Evolutionary conservation across 2,888 invertebrate genomes (phyloP).

Genomic region (Hipparchia sbordonii): DNA sequence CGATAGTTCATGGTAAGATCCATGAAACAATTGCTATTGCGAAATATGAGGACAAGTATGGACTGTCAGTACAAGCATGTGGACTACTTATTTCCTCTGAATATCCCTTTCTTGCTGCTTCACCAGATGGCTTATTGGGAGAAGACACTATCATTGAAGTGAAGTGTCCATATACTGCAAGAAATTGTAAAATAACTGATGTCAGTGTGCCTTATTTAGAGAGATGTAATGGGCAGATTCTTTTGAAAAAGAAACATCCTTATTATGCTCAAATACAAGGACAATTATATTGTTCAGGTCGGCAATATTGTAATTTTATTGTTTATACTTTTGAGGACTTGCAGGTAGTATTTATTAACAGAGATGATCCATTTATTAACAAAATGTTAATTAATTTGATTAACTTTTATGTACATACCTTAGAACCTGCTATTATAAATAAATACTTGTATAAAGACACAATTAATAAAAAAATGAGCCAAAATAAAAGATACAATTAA

Average conservation of each 20-base stretch:
- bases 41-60: conserved; percentile 10
- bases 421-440: too few species aligned
- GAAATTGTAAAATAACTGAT: conserved; percentile 5
- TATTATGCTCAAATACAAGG: conserved; percentile 33
- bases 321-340: conserved; percentile 29
- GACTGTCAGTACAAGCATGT: background rate
- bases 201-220: conserved; percentile 10
- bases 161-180: conserved; percentile 15
- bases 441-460: too few species aligned
- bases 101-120: conserved; percentile 12
- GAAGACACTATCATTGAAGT: conserved; percentile 12
- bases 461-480: too few species aligned
- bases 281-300: conserved; percentile 34
- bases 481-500: too few species aligned
- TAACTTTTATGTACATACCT: too few species aligned
- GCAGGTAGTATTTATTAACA: too few species aligned
- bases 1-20: conserved; percentile 11
- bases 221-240: background rate
- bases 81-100: background rate
- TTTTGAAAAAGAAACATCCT: conserved; percentile 10
- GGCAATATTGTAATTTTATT: conserved; percentile 40
- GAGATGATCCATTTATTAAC: too few species aligned
- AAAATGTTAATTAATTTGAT: too few species aligned
- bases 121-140: conserved; percentile 13
- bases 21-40: conserved; percentile 20